These are phyloP conservation scores for Urosaurus nigricauda DNA, from an alignment of 2,797 vertebrate genomes.

Conservation along the genomic window DNA sequence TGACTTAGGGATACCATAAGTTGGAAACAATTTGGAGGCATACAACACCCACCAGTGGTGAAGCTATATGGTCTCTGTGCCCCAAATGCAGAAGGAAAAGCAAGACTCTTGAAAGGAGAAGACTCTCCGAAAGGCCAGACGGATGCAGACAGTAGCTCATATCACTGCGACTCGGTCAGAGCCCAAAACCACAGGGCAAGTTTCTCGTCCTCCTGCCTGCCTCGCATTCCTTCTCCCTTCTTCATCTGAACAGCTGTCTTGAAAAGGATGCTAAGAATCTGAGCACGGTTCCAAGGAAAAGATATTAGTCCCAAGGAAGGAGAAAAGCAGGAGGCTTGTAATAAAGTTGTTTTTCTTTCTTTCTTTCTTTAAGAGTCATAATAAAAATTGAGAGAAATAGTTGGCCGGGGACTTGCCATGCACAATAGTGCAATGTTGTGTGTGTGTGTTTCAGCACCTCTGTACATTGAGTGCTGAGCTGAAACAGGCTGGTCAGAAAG, in stretches of 20 bases:
- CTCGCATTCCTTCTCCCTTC: constrained; percentile 57
- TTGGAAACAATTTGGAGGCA: too few species aligned
- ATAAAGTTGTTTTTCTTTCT: constrained; percentile 49
- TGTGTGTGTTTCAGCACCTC: too few species aligned
- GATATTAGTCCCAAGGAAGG: constrained; percentile 70
- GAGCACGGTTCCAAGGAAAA: constrained; percentile 71
- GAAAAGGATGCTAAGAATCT: constrained; percentile 70
- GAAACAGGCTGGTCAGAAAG: background rate
- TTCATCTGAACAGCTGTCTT: constrained; percentile 71
- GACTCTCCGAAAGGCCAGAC: background rate
- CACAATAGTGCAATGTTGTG: background rate
- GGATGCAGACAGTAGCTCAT: constrained; percentile 41
- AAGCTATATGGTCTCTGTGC: background rate
- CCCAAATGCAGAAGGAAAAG: background rate
- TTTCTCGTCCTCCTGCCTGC: constrained; percentile 63
- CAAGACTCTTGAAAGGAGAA: too few species aligned
- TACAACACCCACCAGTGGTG: too few species aligned
- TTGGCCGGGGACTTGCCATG: constrained; percentile 62
- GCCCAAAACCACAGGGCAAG: constrained; percentile 52
- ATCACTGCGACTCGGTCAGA: constrained; percentile 19
- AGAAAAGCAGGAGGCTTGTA: constrained; percentile 60
- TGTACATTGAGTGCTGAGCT: background rate
- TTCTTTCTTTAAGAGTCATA: constrained; percentile 16
- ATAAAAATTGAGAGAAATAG: constrained; percentile 53
- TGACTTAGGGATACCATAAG: too few species aligned